These are phyloP conservation scores for Anaspis maculata DNA, from an alignment of 2,888 invertebrate genomes.

Conservation along the genomic window DNA sequence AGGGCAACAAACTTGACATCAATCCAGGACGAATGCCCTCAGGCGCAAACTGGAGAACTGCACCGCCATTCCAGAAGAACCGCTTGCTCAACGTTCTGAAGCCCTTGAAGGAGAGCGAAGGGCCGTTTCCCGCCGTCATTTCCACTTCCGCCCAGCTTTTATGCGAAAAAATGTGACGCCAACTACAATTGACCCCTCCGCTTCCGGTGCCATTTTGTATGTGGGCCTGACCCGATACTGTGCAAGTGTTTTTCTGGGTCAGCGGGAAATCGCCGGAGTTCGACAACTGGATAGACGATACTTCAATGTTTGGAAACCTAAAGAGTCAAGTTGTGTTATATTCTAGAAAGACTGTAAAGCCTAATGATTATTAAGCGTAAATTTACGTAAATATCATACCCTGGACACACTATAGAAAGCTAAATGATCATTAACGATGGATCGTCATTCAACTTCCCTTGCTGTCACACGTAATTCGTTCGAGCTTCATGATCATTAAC, in stretches of 20 bases:
- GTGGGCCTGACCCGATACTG: constrained; percentile 71
- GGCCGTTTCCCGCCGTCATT: constrained; percentile 73
- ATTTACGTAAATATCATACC: no score
- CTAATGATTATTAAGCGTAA: no score
- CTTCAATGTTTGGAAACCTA: constrained; percentile 67
- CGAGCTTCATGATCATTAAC: no score
- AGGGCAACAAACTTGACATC: constrained; percentile 61
- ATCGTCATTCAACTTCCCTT: no score
- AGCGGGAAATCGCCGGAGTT: constrained; percentile 92
- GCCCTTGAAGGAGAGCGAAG: constrained; percentile 67
- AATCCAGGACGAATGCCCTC: constrained; percentile 69
- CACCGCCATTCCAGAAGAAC: constrained; percentile 69
- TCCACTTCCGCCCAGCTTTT: constrained; percentile 86
- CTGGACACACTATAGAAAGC: no score
- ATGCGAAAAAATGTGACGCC: constrained; percentile 69
- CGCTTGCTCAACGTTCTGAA: constrained; percentile 66
- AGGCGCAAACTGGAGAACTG: constrained; percentile 67
- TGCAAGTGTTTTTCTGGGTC: constrained; percentile 75
- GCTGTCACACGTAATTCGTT: no score
- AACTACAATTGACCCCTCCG: constrained; percentile 69
- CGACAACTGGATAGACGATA: constrained; percentile 86
- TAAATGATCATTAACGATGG: no score
- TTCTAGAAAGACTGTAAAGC: no score
- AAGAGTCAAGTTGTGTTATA: no score
- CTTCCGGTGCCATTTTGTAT: constrained; percentile 84